Evolutionary conservation across 2,888 invertebrate genomes (phyloP), one percentile per base, ranked within the genome.

Genomic region (Tuberolachnus salignus): DNA sequence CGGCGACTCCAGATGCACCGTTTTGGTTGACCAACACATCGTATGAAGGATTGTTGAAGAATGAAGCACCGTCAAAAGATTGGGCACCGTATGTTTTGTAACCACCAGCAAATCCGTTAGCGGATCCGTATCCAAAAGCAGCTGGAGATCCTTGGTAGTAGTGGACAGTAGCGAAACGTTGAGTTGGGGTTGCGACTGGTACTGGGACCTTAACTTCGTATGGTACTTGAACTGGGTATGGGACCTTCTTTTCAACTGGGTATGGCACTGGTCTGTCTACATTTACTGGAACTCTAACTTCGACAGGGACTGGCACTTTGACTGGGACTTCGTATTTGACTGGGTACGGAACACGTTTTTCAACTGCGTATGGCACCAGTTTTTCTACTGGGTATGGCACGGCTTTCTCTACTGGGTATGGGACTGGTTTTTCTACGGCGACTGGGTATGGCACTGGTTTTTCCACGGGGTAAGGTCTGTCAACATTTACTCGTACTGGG

Each of bases 391-490:
- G 92, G 44, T 90, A 89, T 59, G 90, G 92, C 10, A 84, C 83
- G 23, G 92, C 91, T 84, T 92, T 92, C 70, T 84, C 83, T 4
- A 93, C 92, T 71, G 88, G 88, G 83, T 90, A 90, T 34, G 93
- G 93, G 82, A 92, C 91, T 64, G 91, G 92, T 84, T 92, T 92
- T 83, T 91, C 91, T 0, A 93, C 90, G 57, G 88, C 90, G 0
- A 91, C 89, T 91, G 93, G 93, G 85, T 90, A 91, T 8, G 93
- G 92, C 82, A 92, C 91, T 84, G 92, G 92, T 82, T 92, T 91
- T 51, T 93, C 92, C 44, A 93, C 90, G 16, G 90, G 89, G 84
- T 89, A 89, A 0, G 90, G 91, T 53, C 91, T 87, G 53, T 92
- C 91, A 0, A 91, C 90, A 34, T 92, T 91, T 46, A 83, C 83